Percentiles rank a stretch among this genome's conserved stretches.
Evolutionary conservation across 2,888 invertebrate species (phyloP).

Genomic region (Agrochola lota): DNA sequence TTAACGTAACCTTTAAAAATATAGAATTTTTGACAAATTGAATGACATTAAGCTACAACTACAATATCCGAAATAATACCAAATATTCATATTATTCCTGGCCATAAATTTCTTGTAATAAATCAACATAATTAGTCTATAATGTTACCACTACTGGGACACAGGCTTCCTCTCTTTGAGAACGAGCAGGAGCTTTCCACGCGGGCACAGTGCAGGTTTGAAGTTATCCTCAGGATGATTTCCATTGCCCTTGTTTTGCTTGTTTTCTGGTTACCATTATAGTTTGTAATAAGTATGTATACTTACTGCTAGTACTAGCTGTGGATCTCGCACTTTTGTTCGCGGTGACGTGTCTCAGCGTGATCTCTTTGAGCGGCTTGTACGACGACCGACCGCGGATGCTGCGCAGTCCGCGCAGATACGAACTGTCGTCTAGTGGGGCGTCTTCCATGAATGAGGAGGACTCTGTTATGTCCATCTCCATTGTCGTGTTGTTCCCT

Average conservation of each 20-base stretch:
- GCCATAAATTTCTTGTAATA: background rate
- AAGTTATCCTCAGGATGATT: too few relatives aligned
- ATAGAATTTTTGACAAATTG: too few relatives aligned
- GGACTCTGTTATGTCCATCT: conserved; percentile 86
- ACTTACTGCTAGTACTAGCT: conserved; percentile 44
- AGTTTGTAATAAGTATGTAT: background rate
- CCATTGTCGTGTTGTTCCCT: conserved; percentile 89
- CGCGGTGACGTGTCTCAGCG: conserved; percentile 56
- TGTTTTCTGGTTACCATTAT: too few relatives aligned
- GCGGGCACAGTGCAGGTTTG: too few relatives aligned
- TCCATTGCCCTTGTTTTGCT: too few relatives aligned
- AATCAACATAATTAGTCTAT: too few relatives aligned
- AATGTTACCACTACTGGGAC: background rate
- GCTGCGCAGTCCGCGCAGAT: conserved; percentile 78
- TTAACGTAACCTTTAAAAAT: too few relatives aligned
- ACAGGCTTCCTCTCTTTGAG: too few relatives aligned
- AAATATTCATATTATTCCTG: too few relatives aligned
- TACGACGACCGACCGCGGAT: conserved; percentile 85
- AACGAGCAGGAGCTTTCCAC: too few relatives aligned
- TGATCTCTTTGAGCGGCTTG: conserved; percentile 80
- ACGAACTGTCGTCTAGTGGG: conserved; percentile 77
- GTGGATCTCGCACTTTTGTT: conserved; percentile 62
- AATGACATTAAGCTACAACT: too few relatives aligned
- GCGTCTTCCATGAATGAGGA: conserved; percentile 72
- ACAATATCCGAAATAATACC: too few relatives aligned